These are phyloP conservation scores for Protonibea diacanthus DNA, from an alignment of 2,797 vertebrate genomes.

Conservation along the genomic window DNA sequence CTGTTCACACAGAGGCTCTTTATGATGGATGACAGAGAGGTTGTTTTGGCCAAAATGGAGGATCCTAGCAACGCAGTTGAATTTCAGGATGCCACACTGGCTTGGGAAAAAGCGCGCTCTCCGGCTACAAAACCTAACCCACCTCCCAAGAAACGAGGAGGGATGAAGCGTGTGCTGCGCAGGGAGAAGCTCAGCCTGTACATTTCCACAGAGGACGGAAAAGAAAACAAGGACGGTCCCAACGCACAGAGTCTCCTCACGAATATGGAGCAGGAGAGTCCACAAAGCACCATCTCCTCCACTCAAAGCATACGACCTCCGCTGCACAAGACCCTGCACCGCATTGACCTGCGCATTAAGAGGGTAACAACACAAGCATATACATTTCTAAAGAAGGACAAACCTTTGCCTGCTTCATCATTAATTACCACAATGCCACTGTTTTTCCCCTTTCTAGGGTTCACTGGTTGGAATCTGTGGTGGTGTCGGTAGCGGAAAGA, in stretches of 20 bases:
- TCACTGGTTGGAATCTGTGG: slow-evolving; percentile 87
- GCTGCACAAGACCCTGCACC: slow-evolving; percentile 86
- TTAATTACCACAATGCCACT: slow-evolving; percentile 4
- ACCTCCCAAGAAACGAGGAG: slow-evolving; percentile 65
- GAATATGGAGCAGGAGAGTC: slow-evolving; percentile 89
- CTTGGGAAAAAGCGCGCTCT: slow-evolving; percentile 83
- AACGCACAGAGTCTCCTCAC: slow-evolving; percentile 84
- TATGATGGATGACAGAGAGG: slow-evolving; percentile 86
- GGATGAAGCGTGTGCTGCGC: slow-evolving; percentile 80
- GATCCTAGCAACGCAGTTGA: slow-evolving; percentile 82
- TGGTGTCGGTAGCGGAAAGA: slow-evolving; percentile 87
- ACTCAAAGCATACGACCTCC: slow-evolving; percentile 84
- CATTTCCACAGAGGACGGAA: slow-evolving; percentile 80
- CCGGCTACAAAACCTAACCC: slow-evolving; percentile 42
- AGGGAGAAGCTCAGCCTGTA: slow-evolving; percentile 85
- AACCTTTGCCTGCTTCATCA: not conserved
- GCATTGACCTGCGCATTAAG: slow-evolving; percentile 81
- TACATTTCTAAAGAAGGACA: not conserved
- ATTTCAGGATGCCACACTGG: slow-evolving; percentile 85
- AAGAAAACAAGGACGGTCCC: slow-evolving; percentile 73
- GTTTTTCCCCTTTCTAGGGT: slow-evolving; percentile 73
- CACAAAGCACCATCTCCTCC: slow-evolving; percentile 88
- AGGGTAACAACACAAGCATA: slow-evolving; percentile 71
- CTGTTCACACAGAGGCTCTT: slow-evolving; percentile 84
- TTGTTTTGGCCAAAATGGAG: slow-evolving; percentile 75